Base-by-base conservation (phyloP, 2,113 vertebrate genomes). In the Prochilodus magdalenae region DNA sequence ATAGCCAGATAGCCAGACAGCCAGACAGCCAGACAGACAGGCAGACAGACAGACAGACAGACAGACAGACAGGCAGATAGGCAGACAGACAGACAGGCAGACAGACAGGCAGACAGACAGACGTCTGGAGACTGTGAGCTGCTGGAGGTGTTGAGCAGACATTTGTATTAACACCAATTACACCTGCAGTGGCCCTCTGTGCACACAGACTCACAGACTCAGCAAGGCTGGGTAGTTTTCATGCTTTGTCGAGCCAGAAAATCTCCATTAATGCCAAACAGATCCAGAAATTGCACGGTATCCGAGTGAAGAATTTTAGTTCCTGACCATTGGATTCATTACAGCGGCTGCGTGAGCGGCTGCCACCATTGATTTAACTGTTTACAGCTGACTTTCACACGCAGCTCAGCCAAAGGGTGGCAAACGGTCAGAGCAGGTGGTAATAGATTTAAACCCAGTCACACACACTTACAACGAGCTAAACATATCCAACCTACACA, bases 201-300 rank as follows among this genome's bases (percentile, higher is more conserved):
- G 60, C 22, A 65, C 40, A 72, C 69, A 49, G 24, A 62, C 36
- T 40, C 53, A 15, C 49, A 18, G 18, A 11, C 74, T 22, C 75
- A 65, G 6, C 27, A 15, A 67, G n/a, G n/a, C 27, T 76, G 65
- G 15, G 80, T 80, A 30, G 78, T 83, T 86, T 86, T 80, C 71
- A 76, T 80, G 84, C 77, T 83, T 86, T 86, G 66, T 29, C 26
- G 75, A 83, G 66, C 81, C 67, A 76, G 66, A 83, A 80, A 86
- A 80, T 86, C 62, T 12, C 49, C 59, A 80, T 83, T 77, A 86
- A 80, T 47, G 80, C 73, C 81, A 86, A 59, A 70, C 57, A 75
- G 63, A 57, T 79, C 66, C 18, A 53, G 66, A 80, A 40, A 81
- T 74, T 66, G 47, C 29, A 27, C 79, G n/a, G 73, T 73, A 80